Evolutionary conservation across 2,888 invertebrate genomes (phyloP).

Genomic region (Halocaridina rubra): DNA sequence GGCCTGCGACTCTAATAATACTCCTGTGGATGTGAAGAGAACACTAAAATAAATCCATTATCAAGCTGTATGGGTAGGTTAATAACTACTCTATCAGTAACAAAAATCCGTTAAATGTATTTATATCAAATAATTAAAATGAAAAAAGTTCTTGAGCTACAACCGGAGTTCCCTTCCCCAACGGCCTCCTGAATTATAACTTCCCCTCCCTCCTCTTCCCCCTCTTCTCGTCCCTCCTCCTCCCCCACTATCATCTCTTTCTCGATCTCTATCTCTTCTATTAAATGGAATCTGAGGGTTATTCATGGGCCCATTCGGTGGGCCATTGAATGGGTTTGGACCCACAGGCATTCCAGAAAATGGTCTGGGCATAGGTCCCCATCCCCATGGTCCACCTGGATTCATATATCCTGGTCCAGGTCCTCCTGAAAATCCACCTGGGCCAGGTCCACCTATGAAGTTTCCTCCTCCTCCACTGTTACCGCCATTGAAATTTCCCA

Average conservation of each 20-base stretch:
- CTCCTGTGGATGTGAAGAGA: too few relatives aligned
- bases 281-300: constrained; percentile 7
- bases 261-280: constrained; percentile 12
- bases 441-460: background rate
- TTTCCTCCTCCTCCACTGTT: constrained; percentile 6
- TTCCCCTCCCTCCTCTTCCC: constrained; percentile 10
- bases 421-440: background rate
- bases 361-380: constrained; percentile 37
- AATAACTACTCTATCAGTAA: too few relatives aligned
- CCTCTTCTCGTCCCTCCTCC: constrained; percentile 29
- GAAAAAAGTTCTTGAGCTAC: too few relatives aligned
- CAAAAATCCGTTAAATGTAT: too few relatives aligned
- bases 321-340: constrained; percentile 22
- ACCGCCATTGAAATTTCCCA: constrained; percentile 7
- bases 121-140: too few relatives aligned
- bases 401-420: constrained; percentile 42
- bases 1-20: too few relatives aligned
- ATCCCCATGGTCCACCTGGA: constrained; percentile 48
- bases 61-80: too few relatives aligned
- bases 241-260: constrained; percentile 1
- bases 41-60: too few relatives aligned
- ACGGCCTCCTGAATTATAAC: constrained; percentile 8
- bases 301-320: constrained; percentile 12
- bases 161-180: constrained; percentile 30
- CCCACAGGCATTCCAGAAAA: constrained; percentile 32